Evolutionary conservation across 2,113 vertebrate genomes (phyloP).

Genomic region (Sphyrna mokarran): DNA sequence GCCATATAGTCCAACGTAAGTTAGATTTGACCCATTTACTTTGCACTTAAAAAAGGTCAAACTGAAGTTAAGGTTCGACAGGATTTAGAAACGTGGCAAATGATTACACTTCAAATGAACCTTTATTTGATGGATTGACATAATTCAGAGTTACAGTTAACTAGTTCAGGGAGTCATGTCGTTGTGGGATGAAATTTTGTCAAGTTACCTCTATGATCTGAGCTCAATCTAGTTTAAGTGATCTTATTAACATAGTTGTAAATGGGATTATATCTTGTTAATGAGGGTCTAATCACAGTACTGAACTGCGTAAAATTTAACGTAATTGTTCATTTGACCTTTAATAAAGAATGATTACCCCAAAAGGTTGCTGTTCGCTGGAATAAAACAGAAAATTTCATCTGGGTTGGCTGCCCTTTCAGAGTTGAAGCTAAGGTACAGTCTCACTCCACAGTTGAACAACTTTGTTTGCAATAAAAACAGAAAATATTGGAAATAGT

Average conservation of each 20-base stretch:
- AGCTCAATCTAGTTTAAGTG: background rate
- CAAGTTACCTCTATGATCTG: background rate
- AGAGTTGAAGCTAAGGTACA: background rate
- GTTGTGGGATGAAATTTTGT: background rate
- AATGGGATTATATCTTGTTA: too few relatives aligned
- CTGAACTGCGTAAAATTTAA: background rate
- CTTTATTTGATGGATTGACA: background rate
- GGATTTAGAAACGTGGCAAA: background rate
- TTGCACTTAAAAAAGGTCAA: background rate
- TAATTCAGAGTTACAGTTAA: background rate
- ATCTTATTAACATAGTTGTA: background rate
- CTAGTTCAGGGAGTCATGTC: background rate
- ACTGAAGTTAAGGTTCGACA: background rate
- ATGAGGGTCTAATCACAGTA: background rate
- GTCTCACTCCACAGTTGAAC: background rate
- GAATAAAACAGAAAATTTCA: background rate
- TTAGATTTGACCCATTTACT: background rate
- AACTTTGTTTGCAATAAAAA: background rate
- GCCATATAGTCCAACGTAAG: background rate
- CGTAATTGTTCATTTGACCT: background rate
- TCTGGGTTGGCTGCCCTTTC: background rate
- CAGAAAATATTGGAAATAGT: background rate
- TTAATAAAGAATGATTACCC: background rate
- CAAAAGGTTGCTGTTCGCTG: background rate
- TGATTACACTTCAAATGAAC: background rate